Conservation (phyloP, 1,140 invertebrate species). For the Pemphigus obesinymphae region DNA sequence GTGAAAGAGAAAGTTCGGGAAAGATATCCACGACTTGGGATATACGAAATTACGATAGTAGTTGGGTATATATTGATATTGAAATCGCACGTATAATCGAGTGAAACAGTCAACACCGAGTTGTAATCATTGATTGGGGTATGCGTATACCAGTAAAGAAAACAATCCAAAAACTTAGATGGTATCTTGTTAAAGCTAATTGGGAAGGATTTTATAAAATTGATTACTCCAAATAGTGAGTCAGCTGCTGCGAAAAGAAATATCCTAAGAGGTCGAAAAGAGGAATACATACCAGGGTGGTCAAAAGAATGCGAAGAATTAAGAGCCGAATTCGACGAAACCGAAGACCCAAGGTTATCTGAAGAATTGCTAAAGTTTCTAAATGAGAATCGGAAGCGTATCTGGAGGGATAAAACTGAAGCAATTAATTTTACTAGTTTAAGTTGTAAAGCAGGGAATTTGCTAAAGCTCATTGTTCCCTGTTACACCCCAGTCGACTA, state of each 20-base stretch:
- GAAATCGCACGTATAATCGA: too few relatives aligned
- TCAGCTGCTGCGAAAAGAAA: neutral
- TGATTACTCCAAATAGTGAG: neutral
- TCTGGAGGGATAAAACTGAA: too few relatives aligned
- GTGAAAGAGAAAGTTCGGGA: too few relatives aligned
- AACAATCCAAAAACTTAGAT: neutral
- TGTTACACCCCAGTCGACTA: too few relatives aligned
- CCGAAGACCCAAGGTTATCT: neutral
- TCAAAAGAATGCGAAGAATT: neutral
- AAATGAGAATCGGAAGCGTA: neutral
- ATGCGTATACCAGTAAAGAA: neutral
- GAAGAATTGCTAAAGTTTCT: neutral
- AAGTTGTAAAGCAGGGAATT: too few relatives aligned
- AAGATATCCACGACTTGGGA: too few relatives aligned
- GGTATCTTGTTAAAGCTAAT: neutral
- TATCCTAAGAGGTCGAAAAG: neutral
- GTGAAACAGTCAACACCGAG: constrained; percentile 15
- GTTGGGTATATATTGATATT: too few relatives aligned
- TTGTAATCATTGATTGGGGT: neutral
- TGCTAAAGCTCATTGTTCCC: too few relatives aligned
- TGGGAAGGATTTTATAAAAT: neutral
- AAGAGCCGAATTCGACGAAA: neutral
- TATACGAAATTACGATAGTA: too few relatives aligned
- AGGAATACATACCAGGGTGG: neutral
- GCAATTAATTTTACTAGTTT: too few relatives aligned